These are phyloP conservation scores for Harlomillsia oculata DNA, from an alignment of 1,140 invertebrate genomes.

Conservation along the genomic window DNA sequence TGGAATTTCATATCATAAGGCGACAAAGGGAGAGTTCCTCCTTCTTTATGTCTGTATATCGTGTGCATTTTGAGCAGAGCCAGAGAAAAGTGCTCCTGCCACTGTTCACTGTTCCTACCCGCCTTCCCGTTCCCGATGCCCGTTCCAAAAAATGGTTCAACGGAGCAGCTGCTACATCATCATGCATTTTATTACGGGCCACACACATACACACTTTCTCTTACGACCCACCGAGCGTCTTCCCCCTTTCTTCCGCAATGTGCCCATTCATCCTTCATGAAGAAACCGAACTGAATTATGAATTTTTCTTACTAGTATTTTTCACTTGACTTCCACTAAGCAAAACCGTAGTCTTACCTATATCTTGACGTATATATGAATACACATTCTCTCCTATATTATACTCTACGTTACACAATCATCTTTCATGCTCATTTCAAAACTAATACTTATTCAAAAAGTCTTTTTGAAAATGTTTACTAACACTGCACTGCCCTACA, in stretches of 20 bases:
- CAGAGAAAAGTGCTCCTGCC: background rate
- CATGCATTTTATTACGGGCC: constrained; percentile 9
- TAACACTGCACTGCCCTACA: too few relatives aligned
- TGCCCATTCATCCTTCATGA: background rate
- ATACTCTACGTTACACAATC: too few relatives aligned
- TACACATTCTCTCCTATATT: too few relatives aligned
- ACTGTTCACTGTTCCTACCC: too few relatives aligned
- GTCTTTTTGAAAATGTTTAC: too few relatives aligned
- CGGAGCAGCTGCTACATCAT: constrained; percentile 19
- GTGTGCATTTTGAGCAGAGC: background rate
- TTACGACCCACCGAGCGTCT: background rate
- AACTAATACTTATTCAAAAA: too few relatives aligned
- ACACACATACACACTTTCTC: background rate
- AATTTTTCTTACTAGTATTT: background rate
- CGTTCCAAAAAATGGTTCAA: background rate
- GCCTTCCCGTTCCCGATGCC: too few relatives aligned
- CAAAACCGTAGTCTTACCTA: too few relatives aligned
- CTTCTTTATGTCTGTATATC: background rate
- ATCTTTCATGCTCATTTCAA: too few relatives aligned
- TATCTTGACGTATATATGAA: too few relatives aligned
- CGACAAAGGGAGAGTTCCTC: background rate
- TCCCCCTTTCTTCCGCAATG: background rate
- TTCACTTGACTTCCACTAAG: too few relatives aligned
- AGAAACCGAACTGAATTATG: background rate
- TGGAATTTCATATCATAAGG: constrained; percentile 9